phyloP scores from a whole-genome alignment of 1,140 invertebrate genomes.

The Drosophila sp. region DNA sequence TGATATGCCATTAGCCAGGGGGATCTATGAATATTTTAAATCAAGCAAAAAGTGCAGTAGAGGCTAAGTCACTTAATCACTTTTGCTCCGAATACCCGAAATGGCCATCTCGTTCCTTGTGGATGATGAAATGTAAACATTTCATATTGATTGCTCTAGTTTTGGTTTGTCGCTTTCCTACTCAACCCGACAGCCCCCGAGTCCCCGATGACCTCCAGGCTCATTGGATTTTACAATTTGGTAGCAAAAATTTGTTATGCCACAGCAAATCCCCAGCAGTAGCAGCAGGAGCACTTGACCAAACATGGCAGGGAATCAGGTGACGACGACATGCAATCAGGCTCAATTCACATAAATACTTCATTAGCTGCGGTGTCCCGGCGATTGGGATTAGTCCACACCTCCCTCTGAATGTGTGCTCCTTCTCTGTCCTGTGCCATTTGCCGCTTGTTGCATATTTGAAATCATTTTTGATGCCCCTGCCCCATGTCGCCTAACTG shows the following conservation, averaged over 20 bases:
- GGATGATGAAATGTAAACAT: slow-evolving; percentile 21
- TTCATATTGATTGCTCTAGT: slow-evolving; percentile 50
- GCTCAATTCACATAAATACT: slow-evolving; percentile 69
- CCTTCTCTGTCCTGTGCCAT: not conserved
- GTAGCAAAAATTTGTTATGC: slow-evolving; percentile 72
- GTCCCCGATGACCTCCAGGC: slow-evolving; percentile 15
- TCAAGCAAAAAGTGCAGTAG: not conserved
- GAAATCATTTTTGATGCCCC: slow-evolving; percentile 38
- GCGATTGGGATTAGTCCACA: slow-evolving; percentile 3
- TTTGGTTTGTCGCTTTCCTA: not conserved
- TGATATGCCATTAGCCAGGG: not conserved
- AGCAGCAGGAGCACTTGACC: slow-evolving; percentile 55
- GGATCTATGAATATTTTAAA: slow-evolving; percentile 11
- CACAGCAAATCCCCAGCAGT: slow-evolving; percentile 65
- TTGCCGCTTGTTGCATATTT: slow-evolving; percentile 68
- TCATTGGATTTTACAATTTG: slow-evolving; percentile 62
- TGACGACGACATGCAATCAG: slow-evolving; percentile 54
- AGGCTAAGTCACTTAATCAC: slow-evolving; percentile 37
- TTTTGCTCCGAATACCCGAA: slow-evolving; percentile 51
- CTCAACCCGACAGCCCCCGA: slow-evolving; percentile 1
- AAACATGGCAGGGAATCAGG: slow-evolving; percentile 40
- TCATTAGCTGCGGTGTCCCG: slow-evolving; percentile 47
- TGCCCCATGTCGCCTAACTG: not conserved
- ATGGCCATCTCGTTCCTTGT: slow-evolving; percentile 23
- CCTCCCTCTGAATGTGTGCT: not conserved